phyloP scores from a whole-genome alignment of 2,113 vertebrate genomes.

The Sinosuthora webbiana region DNA sequence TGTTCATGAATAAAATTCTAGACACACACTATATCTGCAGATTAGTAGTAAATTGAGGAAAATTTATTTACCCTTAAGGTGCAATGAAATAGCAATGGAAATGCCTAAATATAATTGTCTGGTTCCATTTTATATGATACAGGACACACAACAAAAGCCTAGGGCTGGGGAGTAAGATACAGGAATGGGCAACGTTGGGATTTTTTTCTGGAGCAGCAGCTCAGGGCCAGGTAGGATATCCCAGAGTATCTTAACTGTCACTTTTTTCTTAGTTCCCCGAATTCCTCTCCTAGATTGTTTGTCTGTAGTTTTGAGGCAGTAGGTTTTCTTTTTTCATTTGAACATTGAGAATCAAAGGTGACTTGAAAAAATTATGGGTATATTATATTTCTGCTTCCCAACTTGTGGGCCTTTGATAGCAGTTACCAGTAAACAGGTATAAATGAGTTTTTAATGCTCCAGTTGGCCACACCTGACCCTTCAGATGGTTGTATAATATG shows the following conservation, averaged over 20 bases:
- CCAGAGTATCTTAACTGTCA: not conserved
- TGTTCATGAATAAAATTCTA: not conserved
- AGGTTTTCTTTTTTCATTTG: not conserved
- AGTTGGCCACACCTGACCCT: not conserved
- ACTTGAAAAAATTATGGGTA: not conserved
- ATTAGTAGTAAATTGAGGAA: not conserved
- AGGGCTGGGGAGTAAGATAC: fast-evolving
- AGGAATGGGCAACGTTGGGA: fast-evolving
- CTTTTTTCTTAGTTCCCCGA: not conserved
- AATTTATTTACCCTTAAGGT: not conserved
- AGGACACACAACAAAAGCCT: not conserved
- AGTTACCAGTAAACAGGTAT: not conserved
- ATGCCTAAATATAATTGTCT: not conserved
- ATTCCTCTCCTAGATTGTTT: not conserved
- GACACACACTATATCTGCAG: not conserved
- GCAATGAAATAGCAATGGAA: not conserved
- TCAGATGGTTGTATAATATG: not conserved
- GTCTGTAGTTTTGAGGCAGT: not conserved
- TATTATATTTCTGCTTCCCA: not conserved
- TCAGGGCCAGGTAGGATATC: not conserved
- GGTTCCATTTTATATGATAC: not conserved
- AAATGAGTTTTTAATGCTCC: slow-evolving; percentile 28
- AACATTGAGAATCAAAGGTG: not conserved
- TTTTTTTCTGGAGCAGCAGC: not conserved
- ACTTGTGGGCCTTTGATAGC: not conserved